A percentile compares a stretch with the other conserved stretches of the same genome.
Conservation (phyloP, 2,113 vertebrate species). For the Cacatua alba region DNA sequence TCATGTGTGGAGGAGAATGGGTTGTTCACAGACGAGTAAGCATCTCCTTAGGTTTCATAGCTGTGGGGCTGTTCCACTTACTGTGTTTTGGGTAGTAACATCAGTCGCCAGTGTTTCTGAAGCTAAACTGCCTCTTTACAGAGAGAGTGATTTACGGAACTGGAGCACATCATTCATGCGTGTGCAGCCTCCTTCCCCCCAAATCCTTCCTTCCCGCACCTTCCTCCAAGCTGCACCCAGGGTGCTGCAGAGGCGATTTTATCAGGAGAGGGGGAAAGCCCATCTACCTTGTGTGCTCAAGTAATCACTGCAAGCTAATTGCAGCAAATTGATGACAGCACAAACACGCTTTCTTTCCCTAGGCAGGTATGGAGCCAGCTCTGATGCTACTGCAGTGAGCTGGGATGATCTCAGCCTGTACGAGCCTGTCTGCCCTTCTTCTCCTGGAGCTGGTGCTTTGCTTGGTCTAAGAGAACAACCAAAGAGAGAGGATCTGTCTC, state of each 20-base stretch:
- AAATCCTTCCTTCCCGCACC: neutral
- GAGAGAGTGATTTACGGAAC: neutral
- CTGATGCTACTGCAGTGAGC: neutral
- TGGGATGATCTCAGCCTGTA: fast-evolving
- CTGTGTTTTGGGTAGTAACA: slow-evolving; percentile 34
- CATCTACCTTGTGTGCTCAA: neutral
- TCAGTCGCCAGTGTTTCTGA: neutral
- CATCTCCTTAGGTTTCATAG: slow-evolving; percentile 37
- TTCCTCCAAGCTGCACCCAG: neutral
- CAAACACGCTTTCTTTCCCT: neutral
- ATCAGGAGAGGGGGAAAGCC: neutral
- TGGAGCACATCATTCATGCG: neutral
- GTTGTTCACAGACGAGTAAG: slow-evolving; percentile 51
- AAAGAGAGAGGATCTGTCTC: neutral
- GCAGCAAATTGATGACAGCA: slow-evolving; percentile 40
- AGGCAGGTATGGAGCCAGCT: neutral
- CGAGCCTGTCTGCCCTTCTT: fast-evolving
- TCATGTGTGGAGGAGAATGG: slow-evolving; percentile 48
- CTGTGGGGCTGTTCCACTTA: slow-evolving; percentile 27
- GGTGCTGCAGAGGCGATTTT: neutral
- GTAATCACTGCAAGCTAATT: slow-evolving; percentile 26
- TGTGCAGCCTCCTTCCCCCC: neutral
- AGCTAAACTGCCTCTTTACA: slow-evolving; percentile 34
- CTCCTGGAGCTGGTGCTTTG: neutral
- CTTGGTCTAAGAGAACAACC: neutral